Evolutionary conservation across 2,797 vertebrate species (phyloP).

Genomic region (Brachyalestes nurse): DNA sequence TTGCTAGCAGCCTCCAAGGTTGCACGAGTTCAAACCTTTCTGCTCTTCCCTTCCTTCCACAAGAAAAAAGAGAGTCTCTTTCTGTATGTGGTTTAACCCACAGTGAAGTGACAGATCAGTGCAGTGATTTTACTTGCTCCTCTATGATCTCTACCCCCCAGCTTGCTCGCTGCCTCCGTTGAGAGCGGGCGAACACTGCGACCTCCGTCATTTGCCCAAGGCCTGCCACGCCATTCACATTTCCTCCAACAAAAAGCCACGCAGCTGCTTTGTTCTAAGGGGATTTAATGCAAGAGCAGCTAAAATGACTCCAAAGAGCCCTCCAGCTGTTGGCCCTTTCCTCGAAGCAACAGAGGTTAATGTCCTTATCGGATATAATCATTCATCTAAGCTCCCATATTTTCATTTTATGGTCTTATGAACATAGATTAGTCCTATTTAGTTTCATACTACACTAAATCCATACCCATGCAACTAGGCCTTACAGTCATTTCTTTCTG

Average conservation of each 20-base stretch:
- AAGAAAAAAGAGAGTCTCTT: neutral
- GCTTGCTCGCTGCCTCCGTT: constrained; percentile 6
- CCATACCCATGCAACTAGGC: too few species aligned
- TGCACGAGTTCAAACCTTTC: neutral
- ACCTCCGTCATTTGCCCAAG: neutral
- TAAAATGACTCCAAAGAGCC: constrained; percentile 28
- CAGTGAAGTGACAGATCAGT: constrained; percentile 23
- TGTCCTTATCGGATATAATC: neutral
- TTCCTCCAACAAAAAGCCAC: constrained; percentile 4
- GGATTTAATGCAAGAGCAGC: constrained; percentile 16
- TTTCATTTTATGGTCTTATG: neutral
- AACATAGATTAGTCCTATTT: neutral
- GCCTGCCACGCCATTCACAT: constrained; percentile 2
- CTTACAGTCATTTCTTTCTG: too few species aligned
- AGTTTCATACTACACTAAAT: too few species aligned
- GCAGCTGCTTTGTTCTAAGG: constrained; percentile 23
- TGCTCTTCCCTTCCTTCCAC: neutral
- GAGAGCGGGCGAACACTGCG: neutral
- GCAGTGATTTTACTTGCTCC: constrained; percentile 18
- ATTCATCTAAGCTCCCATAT: neutral
- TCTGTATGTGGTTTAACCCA: constrained; percentile 4
- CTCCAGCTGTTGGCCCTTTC: constrained; percentile 15
- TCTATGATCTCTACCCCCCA: constrained; percentile 10
- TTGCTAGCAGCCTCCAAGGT: constrained; percentile 6
- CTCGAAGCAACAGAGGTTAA: constrained; percentile 4